Conservation (phyloP, 2,888 invertebrate species). For the Leptopilina myrica region DNA sequence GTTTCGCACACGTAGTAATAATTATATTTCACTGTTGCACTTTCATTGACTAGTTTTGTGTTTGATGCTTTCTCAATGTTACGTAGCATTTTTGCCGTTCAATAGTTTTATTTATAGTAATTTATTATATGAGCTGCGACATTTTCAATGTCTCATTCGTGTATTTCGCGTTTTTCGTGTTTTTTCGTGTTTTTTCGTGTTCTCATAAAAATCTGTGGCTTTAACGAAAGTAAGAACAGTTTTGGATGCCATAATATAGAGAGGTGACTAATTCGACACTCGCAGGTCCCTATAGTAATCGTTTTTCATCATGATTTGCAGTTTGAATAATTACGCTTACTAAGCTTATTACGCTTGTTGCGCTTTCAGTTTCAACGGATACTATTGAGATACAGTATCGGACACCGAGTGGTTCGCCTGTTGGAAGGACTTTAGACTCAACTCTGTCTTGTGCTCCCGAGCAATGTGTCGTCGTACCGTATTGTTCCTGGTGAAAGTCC, state of each 20-base stretch:
- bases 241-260: conserved; percentile 47
- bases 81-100: neutral
- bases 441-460: conserved; percentile 89
- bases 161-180: too few relatives aligned
- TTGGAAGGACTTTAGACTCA: conserved; percentile 83
- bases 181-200: neutral
- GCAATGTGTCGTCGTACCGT: conserved; percentile 94
- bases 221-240: neutral
- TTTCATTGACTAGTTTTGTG: conserved; percentile 77
- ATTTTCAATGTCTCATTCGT: neutral
- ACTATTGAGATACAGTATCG: conserved; percentile 71
- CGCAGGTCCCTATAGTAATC: conserved; percentile 66
- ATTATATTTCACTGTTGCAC: conserved; percentile 74
- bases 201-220: neutral
- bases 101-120: conserved; percentile 4
- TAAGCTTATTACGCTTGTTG: too few relatives aligned
- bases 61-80: conserved; percentile 55
- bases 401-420: conserved; percentile 74
- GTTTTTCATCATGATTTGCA: conserved; percentile 55
- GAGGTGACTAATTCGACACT: conserved; percentile 56
- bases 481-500: conserved; percentile 95
- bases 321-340: conserved; percentile 34
- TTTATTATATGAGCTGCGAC: neutral
- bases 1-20: conserved; percentile 65
- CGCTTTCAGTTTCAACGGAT: neutral